Percentiles rank a stretch among this genome's conserved stretches.
These are phyloP conservation scores for Mizuhopecten yessoensis DNA, from an alignment of 1,140 invertebrate genomes.

Conservation along the genomic window DNA sequence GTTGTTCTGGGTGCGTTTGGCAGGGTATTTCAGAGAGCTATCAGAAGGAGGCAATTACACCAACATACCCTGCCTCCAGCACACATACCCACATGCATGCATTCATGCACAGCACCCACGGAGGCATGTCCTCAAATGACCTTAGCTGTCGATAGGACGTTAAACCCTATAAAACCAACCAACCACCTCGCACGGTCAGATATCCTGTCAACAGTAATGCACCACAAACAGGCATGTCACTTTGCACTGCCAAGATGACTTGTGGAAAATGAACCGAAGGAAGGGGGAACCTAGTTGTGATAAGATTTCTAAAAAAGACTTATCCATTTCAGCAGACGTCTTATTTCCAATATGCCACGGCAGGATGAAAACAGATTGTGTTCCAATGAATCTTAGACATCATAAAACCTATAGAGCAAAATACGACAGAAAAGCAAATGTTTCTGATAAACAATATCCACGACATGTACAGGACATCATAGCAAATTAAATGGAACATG, in stretches of 20 bases:
- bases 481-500: neutral
- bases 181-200: no score
- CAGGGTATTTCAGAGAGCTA: no score
- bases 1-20: no score
- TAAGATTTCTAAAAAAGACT: constrained; percentile 46
- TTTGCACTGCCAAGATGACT: neutral
- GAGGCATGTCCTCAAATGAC: no score
- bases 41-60: no score
- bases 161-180: no score
- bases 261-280: neutral
- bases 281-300: constrained; percentile 37
- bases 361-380: neutral
- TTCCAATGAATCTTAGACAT: neutral
- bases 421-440: neutral
- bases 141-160: no score
- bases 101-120: no score
- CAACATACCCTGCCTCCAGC: no score
- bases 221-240: neutral
- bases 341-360: constrained; percentile 44
- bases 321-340: constrained; percentile 38
- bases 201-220: neutral
- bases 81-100: no score
- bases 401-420: neutral
- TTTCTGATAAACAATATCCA: neutral
- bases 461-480: neutral